Base-by-base conservation (phyloP, 2,888 invertebrate genomes). In the Epicampocera succincta region DNA sequence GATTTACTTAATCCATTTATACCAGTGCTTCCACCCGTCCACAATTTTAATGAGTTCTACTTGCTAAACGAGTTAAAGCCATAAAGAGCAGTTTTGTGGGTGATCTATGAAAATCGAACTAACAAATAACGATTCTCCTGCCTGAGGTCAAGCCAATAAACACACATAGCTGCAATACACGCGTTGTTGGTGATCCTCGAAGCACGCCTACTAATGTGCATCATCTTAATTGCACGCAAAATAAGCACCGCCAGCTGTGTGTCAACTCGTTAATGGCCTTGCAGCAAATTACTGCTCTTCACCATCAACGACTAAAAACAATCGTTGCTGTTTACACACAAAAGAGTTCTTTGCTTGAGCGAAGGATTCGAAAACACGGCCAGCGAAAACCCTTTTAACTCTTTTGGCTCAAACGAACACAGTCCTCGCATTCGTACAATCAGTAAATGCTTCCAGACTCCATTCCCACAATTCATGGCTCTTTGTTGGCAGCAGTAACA, bases 151-250 rank as follows among this genome's bases (percentile, higher is more conserved):
- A 25, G 4, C 1, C 21, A 3, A 17, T 0, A 15, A 3, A 15
- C 4, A 19, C 73, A 33, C 17, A 15, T 11, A 13, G 9, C 8
- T 42, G n/a, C 11, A 42, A 17, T 9, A 48, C 48, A 46, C 68
- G 68, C 82, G 40, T 71, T 78, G 58, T 73, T 71, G 80, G 81
- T 84, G 81, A 83, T 80, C 76, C 81, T 77, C 81, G 83, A 72
- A 71, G 74, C 56, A 84, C 83, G 84, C 83, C 79, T 50, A 61
- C 81, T 63, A 65, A 81, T 73, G 61, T 33, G 33, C 8, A 33
- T 82, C 72, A 58, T 74, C 63, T 79, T 84, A 84, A 84, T 84
- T 84, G 83, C 81, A 69, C 74, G 65, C 63, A 76, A 73, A 72
- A 74, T 65, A 71, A 69, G 46, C 61, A 52, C 66, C 78, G 65